A percentile compares a stretch with the other conserved stretches of the same genome.
phyloP scores from a whole-genome alignment of 2,797 vertebrate species.

The Microcaecilia unicolor region DNA sequence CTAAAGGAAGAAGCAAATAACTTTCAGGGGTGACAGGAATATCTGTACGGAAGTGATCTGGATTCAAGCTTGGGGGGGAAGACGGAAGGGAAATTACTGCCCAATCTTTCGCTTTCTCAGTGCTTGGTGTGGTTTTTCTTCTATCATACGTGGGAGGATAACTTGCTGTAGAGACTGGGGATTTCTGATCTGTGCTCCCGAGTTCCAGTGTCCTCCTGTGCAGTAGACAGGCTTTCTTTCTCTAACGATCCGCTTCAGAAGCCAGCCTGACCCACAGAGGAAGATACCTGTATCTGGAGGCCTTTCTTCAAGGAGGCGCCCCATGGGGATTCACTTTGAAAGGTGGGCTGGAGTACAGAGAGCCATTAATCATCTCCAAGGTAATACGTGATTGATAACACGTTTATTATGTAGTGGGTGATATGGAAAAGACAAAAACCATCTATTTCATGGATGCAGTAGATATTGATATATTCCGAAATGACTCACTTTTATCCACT shows the following conservation, averaged over 20 bases:
- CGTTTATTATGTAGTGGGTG: no score
- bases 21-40: not conserved
- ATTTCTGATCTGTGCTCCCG: conserved; percentile 1
- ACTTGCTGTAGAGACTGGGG: conserved; percentile 1
- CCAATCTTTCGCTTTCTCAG: not conserved
- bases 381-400: no score
- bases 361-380: conserved; percentile 91
- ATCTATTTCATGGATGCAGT: no score
- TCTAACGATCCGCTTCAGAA: no score
- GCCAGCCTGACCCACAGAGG: no score
- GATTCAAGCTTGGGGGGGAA: conserved; percentile 11
- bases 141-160: no score
- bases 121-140: no score
- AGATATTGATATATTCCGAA: no score
- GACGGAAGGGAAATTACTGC: not conserved
- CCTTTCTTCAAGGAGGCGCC: conserved; percentile 75
- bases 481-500: no score
- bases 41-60: not conserved
- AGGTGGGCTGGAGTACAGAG: conserved; percentile 80
- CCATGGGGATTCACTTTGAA: conserved; percentile 93
- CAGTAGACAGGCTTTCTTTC: no score
- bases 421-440: no score
- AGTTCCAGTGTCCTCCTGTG: no score
- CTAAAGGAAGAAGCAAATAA: conserved; percentile 7
- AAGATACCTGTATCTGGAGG: conserved; percentile 69